A percentile compares a stretch with the other conserved stretches of the same genome.
Evolutionary conservation across 2,113 vertebrate species (phyloP).

Genomic region (Morone chrysops): DNA sequence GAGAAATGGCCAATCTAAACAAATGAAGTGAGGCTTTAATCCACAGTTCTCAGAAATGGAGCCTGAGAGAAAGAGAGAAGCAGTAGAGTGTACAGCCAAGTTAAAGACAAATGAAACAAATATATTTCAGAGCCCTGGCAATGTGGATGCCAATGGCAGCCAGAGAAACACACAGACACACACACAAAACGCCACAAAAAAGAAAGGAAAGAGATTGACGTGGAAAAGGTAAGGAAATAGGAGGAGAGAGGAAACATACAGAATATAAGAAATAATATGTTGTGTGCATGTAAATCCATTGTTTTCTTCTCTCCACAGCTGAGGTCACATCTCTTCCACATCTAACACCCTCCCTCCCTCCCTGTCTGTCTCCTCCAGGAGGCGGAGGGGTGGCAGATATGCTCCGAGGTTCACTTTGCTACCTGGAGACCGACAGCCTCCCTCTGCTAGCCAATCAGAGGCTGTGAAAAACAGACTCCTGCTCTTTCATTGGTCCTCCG

Average conservation of each 20-base stretch:
- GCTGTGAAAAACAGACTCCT: slow-evolving; percentile 71
- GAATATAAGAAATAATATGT: slow-evolving; percentile 30
- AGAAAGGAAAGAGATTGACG: neutral
- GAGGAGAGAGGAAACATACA: neutral
- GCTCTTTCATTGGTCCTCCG: slow-evolving; percentile 74
- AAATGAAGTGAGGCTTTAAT: slow-evolving; percentile 60
- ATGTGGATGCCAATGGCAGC: slow-evolving; percentile 34
- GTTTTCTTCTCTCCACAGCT: slow-evolving; percentile 52
- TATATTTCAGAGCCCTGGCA: slow-evolving; percentile 66
- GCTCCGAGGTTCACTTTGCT: slow-evolving; percentile 77
- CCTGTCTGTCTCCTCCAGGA: slow-evolving; percentile 26
- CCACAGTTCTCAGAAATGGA: slow-evolving; percentile 60
- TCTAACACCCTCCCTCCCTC: slow-evolving; percentile 38
- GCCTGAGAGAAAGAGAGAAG: slow-evolving; percentile 30
- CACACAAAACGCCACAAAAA: slow-evolving; percentile 2
- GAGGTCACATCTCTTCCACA: slow-evolving; percentile 61
- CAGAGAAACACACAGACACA: slow-evolving; percentile 37
- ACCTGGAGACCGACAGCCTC: slow-evolving; percentile 84
- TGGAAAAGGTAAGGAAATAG: slow-evolving; percentile 27
- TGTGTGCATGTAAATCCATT: slow-evolving; percentile 33
- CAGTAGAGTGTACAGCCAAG: slow-evolving; percentile 65
- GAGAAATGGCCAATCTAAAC: slow-evolving; percentile 70
- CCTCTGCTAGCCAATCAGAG: slow-evolving; percentile 76
- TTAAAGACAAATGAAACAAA: slow-evolving; percentile 71
- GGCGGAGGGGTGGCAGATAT: slow-evolving; percentile 63